Evolutionary conservation across 2,888 invertebrate species (phyloP).

Genomic region (Strigamia crassipes): DNA sequence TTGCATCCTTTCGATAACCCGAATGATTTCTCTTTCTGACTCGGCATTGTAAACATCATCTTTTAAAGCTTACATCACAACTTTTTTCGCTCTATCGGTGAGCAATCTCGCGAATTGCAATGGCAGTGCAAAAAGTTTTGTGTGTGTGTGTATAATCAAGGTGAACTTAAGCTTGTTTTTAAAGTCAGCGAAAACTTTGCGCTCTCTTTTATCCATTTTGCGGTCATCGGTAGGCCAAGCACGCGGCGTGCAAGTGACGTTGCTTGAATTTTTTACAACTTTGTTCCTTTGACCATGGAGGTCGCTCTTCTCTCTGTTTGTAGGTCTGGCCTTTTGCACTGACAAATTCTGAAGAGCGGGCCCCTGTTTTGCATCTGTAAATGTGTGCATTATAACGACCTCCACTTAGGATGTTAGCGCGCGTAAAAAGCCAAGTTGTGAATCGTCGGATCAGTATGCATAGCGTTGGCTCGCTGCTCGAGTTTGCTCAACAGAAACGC

Average conservation of each 20-base stretch:
- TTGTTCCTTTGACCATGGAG: conserved; percentile 27
- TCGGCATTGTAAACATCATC: not conserved
- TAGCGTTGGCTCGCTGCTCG: not conserved
- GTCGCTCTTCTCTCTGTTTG: conserved; percentile 31
- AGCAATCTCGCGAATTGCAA: conserved; percentile 6
- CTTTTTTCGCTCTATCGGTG: not conserved
- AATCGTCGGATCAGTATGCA: conserved; percentile 25
- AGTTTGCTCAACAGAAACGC: not conserved
- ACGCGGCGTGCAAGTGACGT: conserved; percentile 2
- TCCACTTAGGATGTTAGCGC: not conserved
- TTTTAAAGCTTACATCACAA: not conserved
- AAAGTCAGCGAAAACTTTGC: conserved; percentile 28
- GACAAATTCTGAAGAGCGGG: conserved; percentile 2
- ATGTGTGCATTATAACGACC: conserved; percentile 31
- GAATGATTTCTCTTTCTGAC: not conserved
- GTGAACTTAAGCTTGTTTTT: conserved; percentile 31
- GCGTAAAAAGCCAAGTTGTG: conserved; percentile 16
- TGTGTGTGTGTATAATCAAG: not conserved
- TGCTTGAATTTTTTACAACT: conserved; percentile 38
- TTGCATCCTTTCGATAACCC: conserved; percentile 11
- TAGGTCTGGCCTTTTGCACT: conserved; percentile 34
- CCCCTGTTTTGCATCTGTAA: conserved; percentile 36
- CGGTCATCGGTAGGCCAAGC: conserved; percentile 34
- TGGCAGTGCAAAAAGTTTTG: conserved; percentile 3
- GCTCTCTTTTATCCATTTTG: conserved; percentile 39